A percentile compares a stretch with the other conserved stretches of the same genome.
Evolutionary conservation across 1,140 invertebrate species (phyloP).

Genomic region (Meloidogyne chitwoodi): DNA sequence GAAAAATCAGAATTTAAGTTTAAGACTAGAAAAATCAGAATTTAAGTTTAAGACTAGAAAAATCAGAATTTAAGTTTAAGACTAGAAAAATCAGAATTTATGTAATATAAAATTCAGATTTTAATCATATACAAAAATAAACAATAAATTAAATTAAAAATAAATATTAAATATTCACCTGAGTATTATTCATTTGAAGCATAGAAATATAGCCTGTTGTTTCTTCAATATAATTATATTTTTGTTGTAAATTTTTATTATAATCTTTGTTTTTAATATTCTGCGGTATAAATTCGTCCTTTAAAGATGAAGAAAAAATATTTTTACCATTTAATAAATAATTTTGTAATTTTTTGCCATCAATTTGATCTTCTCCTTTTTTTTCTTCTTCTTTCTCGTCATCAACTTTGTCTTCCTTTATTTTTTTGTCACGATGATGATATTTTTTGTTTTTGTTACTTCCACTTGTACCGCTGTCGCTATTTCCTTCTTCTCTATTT

Average conservation of each 20-base stretch:
- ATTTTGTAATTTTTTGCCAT: not conserved
- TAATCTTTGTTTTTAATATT: not conserved
- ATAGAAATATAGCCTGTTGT: not conserved
- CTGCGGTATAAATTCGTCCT: not conserved
- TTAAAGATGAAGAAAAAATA: not conserved
- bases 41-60: too few species aligned
- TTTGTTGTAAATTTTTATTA: not conserved
- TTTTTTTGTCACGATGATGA: not conserved
- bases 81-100: too few species aligned
- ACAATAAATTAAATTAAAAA: too few species aligned
- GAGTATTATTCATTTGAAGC: not conserved
- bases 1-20: too few species aligned
- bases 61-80: too few species aligned
- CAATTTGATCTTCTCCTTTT: conserved; percentile 4
- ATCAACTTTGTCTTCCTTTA: conserved; percentile 3
- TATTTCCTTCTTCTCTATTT: not conserved
- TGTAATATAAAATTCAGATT: too few species aligned
- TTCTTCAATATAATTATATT: not conserved
- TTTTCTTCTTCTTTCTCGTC: conserved; percentile 4
- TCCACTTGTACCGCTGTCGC: not conserved
- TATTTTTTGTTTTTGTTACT: not conserved
- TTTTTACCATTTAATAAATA: not conserved
- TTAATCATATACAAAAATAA: too few species aligned
- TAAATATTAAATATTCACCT: not conserved
- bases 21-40: too few species aligned